Conservation (phyloP, 1,140 invertebrate species). For the Euglossa dilemma region DNA sequence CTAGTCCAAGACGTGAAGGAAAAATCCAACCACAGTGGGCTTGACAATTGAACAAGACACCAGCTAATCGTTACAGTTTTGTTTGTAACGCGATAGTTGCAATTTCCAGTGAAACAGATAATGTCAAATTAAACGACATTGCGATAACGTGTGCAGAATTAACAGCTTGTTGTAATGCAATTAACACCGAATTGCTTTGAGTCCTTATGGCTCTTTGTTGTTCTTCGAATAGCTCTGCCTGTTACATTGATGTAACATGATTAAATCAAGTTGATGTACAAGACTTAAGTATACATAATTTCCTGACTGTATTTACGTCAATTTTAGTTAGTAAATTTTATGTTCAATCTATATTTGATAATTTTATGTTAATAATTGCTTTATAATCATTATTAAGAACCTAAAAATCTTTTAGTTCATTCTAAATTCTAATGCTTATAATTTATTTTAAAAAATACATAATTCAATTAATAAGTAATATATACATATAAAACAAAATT, state of each 20-base stretch:
- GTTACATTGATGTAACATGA: slow-evolving; percentile 94
- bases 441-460: too few species aligned
- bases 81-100: slow-evolving; percentile 96
- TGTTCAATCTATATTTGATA: background rate
- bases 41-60: slow-evolving; percentile 93
- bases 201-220: slow-evolving; percentile 95
- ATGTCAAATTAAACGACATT: slow-evolving; percentile 96
- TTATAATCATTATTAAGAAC: background rate
- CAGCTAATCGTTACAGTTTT: slow-evolving; percentile 95
- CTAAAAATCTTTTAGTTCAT: too few species aligned
- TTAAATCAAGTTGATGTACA: slow-evolving; percentile 93
- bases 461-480: too few species aligned
- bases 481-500: too few species aligned
- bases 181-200: slow-evolving; percentile 97
- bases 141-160: slow-evolving; percentile 97
- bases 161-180: slow-evolving; percentile 95
- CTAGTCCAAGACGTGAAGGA: slow-evolving; percentile 87
- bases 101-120: slow-evolving; percentile 93
- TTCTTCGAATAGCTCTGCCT: slow-evolving; percentile 89
- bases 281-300: slow-evolving; percentile 96
- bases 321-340: slow-evolving; percentile 89
- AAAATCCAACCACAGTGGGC: slow-evolving; percentile 92
- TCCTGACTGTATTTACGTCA: slow-evolving; percentile 96
- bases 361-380: slow-evolving; percentile 33
- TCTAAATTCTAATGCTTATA: too few species aligned